Evolutionary conservation across 1,140 invertebrate species (phyloP).

Genomic region (Ladona fulva): DNA sequence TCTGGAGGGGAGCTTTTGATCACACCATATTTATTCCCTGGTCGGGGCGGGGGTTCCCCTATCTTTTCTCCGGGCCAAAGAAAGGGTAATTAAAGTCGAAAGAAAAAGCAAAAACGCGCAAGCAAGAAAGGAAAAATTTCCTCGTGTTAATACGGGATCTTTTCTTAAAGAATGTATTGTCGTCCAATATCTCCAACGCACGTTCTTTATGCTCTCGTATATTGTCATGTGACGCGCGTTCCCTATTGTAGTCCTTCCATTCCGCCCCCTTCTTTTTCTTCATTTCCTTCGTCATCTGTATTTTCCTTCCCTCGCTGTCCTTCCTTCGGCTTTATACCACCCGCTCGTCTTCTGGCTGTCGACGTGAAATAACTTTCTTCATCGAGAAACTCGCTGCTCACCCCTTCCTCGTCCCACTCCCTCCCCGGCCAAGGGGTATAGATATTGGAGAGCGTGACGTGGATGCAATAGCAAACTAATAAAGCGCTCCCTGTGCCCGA

Average conservation of each 20-base stretch:
- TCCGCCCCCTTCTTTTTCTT: not conserved
- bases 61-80: too few species aligned
- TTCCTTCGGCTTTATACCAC: not conserved
- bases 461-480: not conserved
- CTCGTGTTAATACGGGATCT: too few species aligned
- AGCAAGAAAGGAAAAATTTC: too few species aligned
- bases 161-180: too few species aligned
- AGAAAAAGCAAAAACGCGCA: too few species aligned
- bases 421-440: not conserved
- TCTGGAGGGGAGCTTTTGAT: not conserved
- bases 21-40: too few species aligned
- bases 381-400: not conserved
- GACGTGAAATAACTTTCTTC: not conserved
- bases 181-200: too few species aligned
- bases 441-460: not conserved
- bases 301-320: not conserved
- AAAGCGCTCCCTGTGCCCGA: conserved; percentile 1
- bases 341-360: too few species aligned
- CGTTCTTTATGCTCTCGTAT: not conserved
- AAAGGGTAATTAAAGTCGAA: too few species aligned
- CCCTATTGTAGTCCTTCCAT: not conserved
- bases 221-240: not conserved
- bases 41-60: too few species aligned
- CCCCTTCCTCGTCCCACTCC: not conserved
- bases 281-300: not conserved